Percentiles rank a stretch among this genome's conserved stretches.
These are phyloP conservation scores for Pangasius djambal DNA, from an alignment of 2,797 vertebrate species.

Conservation along the genomic window DNA sequence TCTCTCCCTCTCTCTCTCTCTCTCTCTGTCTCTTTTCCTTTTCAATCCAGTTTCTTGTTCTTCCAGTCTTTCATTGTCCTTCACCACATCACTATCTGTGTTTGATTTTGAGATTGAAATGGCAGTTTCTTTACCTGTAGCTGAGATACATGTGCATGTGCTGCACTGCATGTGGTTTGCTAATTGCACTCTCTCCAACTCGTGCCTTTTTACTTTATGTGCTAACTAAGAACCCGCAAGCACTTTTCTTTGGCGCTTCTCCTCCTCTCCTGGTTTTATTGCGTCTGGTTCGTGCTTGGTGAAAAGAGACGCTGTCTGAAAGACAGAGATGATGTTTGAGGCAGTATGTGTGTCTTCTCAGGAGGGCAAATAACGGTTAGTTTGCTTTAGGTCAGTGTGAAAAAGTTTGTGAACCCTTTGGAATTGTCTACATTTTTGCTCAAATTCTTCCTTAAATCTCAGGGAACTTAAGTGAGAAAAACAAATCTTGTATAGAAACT, in stretches of 20 bases:
- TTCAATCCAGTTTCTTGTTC: conserved; percentile 27
- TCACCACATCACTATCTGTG: conserved; percentile 9
- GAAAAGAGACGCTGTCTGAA: conserved; percentile 59
- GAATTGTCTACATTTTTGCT: conserved; percentile 11
- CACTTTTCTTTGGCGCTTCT: conserved; percentile 56
- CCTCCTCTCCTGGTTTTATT: conserved; percentile 71
- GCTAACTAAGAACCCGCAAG: conserved; percentile 54
- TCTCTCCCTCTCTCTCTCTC: not conserved
- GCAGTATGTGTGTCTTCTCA: conserved; percentile 45
- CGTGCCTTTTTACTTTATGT: conserved; percentile 23
- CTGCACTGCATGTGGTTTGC: conserved; percentile 61
- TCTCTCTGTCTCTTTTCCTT: not conserved
- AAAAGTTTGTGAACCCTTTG: not conserved
- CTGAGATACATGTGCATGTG: conserved; percentile 35
- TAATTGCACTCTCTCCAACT: conserved; percentile 65
- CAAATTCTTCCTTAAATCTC: not conserved
- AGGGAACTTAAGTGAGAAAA: no score
- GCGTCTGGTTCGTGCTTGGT: conserved; percentile 61
- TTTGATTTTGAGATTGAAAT: conserved; percentile 39
- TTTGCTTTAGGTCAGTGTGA: conserved; percentile 47
- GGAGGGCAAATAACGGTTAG: conserved; percentile 48
- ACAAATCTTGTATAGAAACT: not conserved
- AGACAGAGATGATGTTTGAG: conserved; percentile 44
- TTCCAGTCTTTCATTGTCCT: not conserved
- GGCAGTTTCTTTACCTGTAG: conserved; percentile 54